Base-by-base conservation (phyloP, 1,140 invertebrate species). In the Lanistes nyassanus region DNA sequence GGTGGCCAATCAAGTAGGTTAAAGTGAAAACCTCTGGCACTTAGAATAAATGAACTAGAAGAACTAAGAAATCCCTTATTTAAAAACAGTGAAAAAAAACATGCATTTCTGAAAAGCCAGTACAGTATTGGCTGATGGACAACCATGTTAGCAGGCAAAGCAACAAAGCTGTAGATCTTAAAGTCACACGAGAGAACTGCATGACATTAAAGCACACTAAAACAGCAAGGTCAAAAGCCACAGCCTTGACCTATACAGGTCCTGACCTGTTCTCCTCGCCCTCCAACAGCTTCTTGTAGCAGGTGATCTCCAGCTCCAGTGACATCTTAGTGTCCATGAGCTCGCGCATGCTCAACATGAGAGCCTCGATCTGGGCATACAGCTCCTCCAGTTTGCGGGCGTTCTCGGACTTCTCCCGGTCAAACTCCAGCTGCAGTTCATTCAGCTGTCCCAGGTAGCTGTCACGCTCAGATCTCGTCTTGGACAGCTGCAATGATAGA, bases 321-420 rank as follows among this genome's bases (percentile, higher is more conserved):
- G 84, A 85, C 42, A 89, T 85, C 80, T 91, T 91, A 69, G 87
- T 88, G 78, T 91, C 90, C 82, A 86, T 85, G 29, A 87, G 76
- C n/a, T 75, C 70, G 58, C 82, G 82, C 3, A 87, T 75, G 56
- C 86, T 82, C 7, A 78, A 65, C 7, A 87, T 79, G 42, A 85
- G 82, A 47, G 78, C 73, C 60, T 83, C 81, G 79, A 87, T 83
- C 68, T 87, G 84, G 11, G 62, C 31, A 47, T 76, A 34, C 42
- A 82, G 70, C 6, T 72, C 74, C 9, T 56, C 34, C 3, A 74
- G 58, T 75, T 83, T 67, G 76, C 77, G 69, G 74, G 81, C 29
- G 81, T 82, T 65, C 79, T 83, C 67, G 6, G 70, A 31, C 26
- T 53, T 66, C 74, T 81, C 80, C 37, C 82, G 78, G 39, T 83